These are phyloP conservation scores for Brachypterus glaber DNA, from an alignment of 2,888 invertebrate species.

Conservation along the genomic window DNA sequence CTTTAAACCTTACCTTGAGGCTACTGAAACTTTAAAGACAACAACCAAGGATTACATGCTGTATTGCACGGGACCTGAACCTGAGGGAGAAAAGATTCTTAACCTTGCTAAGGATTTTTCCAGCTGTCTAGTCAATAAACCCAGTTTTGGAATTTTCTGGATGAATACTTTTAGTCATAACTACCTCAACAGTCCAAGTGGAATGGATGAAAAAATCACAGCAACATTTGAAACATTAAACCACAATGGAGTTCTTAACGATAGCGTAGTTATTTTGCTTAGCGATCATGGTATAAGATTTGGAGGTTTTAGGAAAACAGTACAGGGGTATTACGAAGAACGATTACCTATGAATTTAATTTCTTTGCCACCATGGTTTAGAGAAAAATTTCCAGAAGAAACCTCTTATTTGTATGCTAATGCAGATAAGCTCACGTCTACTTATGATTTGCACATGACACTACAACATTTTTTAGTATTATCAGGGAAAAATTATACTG, in stretches of 20 bases:
- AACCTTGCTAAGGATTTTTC: conserved; percentile 61
- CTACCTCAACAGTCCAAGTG: conserved; percentile 54
- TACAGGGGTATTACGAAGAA: conserved; percentile 71
- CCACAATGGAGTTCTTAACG: conserved; percentile 50
- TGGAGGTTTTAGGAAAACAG: conserved; percentile 56
- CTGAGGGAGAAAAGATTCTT: conserved; percentile 56
- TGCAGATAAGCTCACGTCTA: conserved; percentile 58
- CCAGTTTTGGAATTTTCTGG: conserved; percentile 73
- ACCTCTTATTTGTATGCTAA: conserved; percentile 52
- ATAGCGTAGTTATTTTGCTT: conserved; percentile 61
- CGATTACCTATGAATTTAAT: conserved; percentile 65
- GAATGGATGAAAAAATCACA: conserved; percentile 55
- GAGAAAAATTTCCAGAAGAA: conserved; percentile 45
- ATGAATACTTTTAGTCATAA: conserved; percentile 70
- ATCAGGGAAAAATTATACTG: conserved; percentile 37
- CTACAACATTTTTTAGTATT: conserved; percentile 53
- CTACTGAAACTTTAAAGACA: conserved; percentile 46
- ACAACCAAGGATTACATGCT: conserved; percentile 25
- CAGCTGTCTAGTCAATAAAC: conserved; percentile 48
- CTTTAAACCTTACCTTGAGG: conserved; percentile 61
- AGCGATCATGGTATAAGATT: conserved; percentile 76
- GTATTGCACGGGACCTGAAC: conserved; percentile 51
- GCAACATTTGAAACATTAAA: conserved; percentile 52
- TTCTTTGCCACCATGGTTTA: conserved; percentile 56
- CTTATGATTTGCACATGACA: conserved; percentile 69